Percentiles rank a stretch among this genome's conserved stretches.
Conservation (phyloP, 2,113 vertebrate species). For the Microcebus ravelobensis region DNA sequence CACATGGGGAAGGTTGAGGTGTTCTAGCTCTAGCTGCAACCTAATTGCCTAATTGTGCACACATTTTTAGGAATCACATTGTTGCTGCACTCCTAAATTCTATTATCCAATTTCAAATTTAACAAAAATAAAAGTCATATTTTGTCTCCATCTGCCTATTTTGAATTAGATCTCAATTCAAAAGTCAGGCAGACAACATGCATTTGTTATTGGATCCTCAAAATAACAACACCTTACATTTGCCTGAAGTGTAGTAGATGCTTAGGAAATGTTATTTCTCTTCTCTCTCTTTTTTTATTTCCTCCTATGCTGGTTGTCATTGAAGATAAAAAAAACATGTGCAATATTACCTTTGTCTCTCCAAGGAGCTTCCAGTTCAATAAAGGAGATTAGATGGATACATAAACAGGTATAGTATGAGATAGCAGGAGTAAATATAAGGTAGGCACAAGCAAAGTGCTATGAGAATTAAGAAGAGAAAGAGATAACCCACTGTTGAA, state of each 20-base stretch:
- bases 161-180: background rate
- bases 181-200: background rate
- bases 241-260: background rate
- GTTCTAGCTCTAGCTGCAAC: background rate
- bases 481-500: background rate
- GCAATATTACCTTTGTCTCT: slow-evolving; percentile 49
- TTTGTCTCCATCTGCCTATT: slow-evolving; percentile 6
- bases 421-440: background rate
- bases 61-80: background rate
- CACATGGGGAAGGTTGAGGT: background rate
- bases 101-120: background rate
- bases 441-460: background rate
- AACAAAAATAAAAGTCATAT: slow-evolving; percentile 6
- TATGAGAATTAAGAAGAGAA: background rate
- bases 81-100: background rate
- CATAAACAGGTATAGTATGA: background rate
- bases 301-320: background rate
- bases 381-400: slow-evolving; percentile 29
- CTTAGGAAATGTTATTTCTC: background rate
- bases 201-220: background rate
- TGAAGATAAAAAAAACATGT: background rate
- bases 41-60: background rate
- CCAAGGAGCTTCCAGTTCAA: slow-evolving; percentile 41
- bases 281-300: background rate
- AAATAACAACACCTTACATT: background rate